Evolutionary conservation across 1,140 invertebrate species (phyloP).

Genomic region (Thaumatotibia leucotreta): DNA sequence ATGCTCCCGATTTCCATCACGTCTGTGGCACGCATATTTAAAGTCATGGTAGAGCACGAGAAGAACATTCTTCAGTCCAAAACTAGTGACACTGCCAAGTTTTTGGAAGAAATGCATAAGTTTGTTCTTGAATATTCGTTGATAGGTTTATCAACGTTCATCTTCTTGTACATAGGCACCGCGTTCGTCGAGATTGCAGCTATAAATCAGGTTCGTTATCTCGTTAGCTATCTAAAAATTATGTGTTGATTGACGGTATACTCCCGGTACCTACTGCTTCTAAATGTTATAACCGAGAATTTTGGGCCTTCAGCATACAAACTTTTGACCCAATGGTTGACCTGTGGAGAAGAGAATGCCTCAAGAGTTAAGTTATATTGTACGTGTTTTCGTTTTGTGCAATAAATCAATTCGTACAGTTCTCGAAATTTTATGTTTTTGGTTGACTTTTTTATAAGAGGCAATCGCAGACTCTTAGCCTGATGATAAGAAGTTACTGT

Average conservation of each 20-base stretch:
- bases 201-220: slow-evolving; percentile 37
- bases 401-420: too few relatives aligned
- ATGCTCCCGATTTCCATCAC: slow-evolving; percentile 34
- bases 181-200: slow-evolving; percentile 39
- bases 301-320: too few relatives aligned
- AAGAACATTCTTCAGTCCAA: slow-evolving; percentile 16
- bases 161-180: slow-evolving; percentile 35
- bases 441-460: too few relatives aligned
- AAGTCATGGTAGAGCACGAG: slow-evolving; percentile 37
- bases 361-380: too few relatives aligned
- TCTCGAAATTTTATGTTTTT: too few relatives aligned
- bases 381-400: too few relatives aligned
- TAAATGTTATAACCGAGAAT: too few relatives aligned
- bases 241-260: background rate
- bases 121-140: slow-evolving; percentile 31
- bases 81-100: slow-evolving; percentile 15
- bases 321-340: too few relatives aligned
- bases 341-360: too few relatives aligned
- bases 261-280: background rate
- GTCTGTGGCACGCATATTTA: slow-evolving; percentile 31
- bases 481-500: too few relatives aligned
- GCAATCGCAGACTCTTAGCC: too few relatives aligned
- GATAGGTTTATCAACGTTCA: slow-evolving; percentile 28
- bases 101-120: slow-evolving; percentile 26
- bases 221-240: background rate